Base-by-base conservation (phyloP, 1,140 invertebrate genomes). In the Drosophila chauvacae region DNA sequence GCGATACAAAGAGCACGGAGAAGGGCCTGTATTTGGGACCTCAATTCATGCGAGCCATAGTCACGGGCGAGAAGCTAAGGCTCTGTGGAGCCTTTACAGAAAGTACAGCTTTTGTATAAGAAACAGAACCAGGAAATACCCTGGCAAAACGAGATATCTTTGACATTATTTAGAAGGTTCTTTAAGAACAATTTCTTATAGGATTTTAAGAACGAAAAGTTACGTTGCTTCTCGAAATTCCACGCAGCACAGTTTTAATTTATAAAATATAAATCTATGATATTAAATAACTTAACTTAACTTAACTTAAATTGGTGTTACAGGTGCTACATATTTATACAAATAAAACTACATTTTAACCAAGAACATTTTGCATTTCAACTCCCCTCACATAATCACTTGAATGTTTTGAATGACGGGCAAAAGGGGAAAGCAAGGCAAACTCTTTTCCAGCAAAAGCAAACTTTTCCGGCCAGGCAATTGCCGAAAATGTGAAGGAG, bases 51-150 rank as follows among this genome's bases (percentile, higher is more conserved):
- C 65, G 92, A 18, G 92, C 88, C 1, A 92, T 92, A 61, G 76
- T 92, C 1, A 88, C 79, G 0, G 88, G 82, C 10, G 83, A 92
- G 14, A 86, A 91, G 23, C 53, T 93, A 18, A 76, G 92, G 42
- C 66, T 93, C 0, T 93, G 92, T 65, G 92, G 92, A 3, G 92
- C 92, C 3, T 93, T 93, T 45, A 91, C 92, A 0, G 90, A 92
- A 30, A 92, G 91, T 48, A 92, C 92, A 6, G 85, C 85, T 11
- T 92, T 92, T 73, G 66, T 92, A 23, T 45, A 91, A 80, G 61
- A 26, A 11, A 16, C 2, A 6, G 4, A 0, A 44, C 1, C 3
- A 2, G 0, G 33, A 4, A 14, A 13, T 20, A 35, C 2, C 33
- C 9, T 2, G 20, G 23, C 18, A 41, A 26, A 13, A 42, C 26